Percentiles rank a stretch among this genome's conserved stretches.
Conservation (phyloP, 2,113 vertebrate species). For the Furnarius figulus region DNA sequence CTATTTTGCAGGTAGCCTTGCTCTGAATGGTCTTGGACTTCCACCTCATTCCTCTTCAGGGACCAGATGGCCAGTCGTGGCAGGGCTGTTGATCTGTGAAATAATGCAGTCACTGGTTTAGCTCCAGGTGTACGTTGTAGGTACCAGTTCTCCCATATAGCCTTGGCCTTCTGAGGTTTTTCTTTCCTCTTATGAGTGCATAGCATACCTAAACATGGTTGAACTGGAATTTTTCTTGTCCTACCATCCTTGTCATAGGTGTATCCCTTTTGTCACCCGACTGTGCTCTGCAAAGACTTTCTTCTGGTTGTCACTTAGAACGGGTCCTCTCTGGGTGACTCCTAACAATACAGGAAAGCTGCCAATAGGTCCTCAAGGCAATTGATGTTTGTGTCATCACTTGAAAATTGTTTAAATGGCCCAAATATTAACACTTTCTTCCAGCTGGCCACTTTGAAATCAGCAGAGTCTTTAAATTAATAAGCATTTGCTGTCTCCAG, state of each 20-base stretch:
- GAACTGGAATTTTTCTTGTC: neutral
- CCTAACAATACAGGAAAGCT: neutral
- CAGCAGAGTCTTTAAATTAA: neutral
- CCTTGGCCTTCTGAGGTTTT: neutral
- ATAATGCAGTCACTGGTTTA: neutral
- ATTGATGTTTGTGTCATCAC: neutral
- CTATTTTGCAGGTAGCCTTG: neutral
- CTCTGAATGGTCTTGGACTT: neutral
- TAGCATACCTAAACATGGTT: neutral
- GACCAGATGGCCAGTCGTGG: rapidly evolving
- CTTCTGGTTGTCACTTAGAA: neutral
- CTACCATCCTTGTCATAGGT: neutral
- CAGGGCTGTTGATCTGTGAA: neutral
- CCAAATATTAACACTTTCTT: neutral
- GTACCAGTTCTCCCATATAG: neutral
- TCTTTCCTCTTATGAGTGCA: neutral
- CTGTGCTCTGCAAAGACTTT: neutral
- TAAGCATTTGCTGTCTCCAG: neutral
- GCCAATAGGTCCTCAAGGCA: neutral
- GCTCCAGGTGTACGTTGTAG: neutral
- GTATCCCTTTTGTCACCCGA: neutral
- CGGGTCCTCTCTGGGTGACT: neutral
- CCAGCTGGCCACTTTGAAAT: neutral
- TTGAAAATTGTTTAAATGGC: neutral
- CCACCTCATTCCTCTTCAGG: neutral